Base-by-base conservation (phyloP, 2,113 vertebrate species). In the Channa maculata region DNA sequence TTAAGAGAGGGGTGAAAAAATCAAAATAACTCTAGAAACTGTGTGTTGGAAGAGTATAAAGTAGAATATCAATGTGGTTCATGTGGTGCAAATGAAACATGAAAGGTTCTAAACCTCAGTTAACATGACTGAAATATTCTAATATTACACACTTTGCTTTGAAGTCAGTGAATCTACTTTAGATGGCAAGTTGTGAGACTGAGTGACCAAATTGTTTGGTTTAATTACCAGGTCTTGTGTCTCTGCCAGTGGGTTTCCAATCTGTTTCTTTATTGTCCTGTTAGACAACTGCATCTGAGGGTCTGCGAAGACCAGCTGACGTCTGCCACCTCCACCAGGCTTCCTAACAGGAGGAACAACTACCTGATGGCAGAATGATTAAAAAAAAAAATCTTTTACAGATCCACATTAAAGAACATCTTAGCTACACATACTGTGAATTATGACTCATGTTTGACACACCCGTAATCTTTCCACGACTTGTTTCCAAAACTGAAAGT, bases 221-320 rank as follows among this genome's bases (percentile, higher is more conserved):
- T 44, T 46, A 10, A 59, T 24, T 90, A 96, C 96, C 94, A 91
- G 82, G 24, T 80, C 71, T 52, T 68, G 62, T 6, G 95, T 95
- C 77, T 94, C 90, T 0, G 66, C 77, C 70, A 8, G 76, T 0
- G 75, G 77, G 58, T 94, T 88, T 38, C 64, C 44, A 2, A 93
- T 91, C 84, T 95, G 95, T 55, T 91, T 72, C 72, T 86, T 88
- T 88, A 95, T 93, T 1, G 87, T 86, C 66, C 88, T 61, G 38
- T 91, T 72, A 34, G 91, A 88, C 33, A 97, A 94, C 90, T 96
- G 95, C 58, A 93, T 93, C 73, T 93, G 79, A 11, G 83, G 79
- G 70, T 96, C 95, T n/a, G 90, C 87, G 51, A 96, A 95, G 11
- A 92, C 66, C 65, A 94, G 84, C 67, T 86, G 93, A 65, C 92